These are phyloP conservation scores for Phortica okadai DNA, from an alignment of 2,888 invertebrate species.

Conservation along the genomic window DNA sequence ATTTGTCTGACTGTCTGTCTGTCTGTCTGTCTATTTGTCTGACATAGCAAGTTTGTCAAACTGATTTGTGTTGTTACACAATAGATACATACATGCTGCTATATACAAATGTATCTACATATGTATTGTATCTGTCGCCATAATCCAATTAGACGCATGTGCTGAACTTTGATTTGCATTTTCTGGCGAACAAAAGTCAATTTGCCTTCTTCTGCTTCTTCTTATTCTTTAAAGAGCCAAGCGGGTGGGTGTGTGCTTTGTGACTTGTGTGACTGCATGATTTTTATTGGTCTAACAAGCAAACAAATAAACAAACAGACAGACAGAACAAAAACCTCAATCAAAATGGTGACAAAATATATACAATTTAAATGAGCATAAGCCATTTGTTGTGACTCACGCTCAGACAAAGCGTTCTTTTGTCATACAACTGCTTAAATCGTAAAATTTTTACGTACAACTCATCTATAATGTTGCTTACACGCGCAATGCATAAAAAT, in stretches of 20 bases:
- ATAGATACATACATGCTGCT: slow-evolving; percentile 24
- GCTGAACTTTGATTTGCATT: slow-evolving; percentile 55
- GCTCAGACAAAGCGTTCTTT: too few relatives aligned
- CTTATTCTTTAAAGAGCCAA: neutral
- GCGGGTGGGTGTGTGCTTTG: neutral
- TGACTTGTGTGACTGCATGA: slow-evolving; percentile 34
- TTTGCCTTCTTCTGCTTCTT: slow-evolving; percentile 1
- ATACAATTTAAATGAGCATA: too few relatives aligned
- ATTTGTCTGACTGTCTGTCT: neutral
- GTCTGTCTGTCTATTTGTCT: neutral
- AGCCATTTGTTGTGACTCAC: too few relatives aligned
- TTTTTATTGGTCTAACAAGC: slow-evolving; percentile 31
- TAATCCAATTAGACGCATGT: slow-evolving; percentile 39
- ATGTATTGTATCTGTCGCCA: slow-evolving; percentile 30
- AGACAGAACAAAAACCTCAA: slow-evolving; percentile 31
- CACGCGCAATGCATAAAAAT: too few relatives aligned
- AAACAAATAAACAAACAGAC: slow-evolving; percentile 36
- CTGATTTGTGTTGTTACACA: neutral
- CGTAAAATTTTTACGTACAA: too few relatives aligned
- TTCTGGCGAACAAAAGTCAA: slow-evolving; percentile 59
- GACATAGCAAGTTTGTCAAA: neutral
- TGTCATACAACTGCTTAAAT: too few relatives aligned
- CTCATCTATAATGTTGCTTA: too few relatives aligned
- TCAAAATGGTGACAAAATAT: too few relatives aligned
- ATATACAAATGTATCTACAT: slow-evolving; percentile 30